Evolutionary conservation across 2,888 invertebrate species (phyloP).

Genomic region (Halictus ligatus): DNA sequence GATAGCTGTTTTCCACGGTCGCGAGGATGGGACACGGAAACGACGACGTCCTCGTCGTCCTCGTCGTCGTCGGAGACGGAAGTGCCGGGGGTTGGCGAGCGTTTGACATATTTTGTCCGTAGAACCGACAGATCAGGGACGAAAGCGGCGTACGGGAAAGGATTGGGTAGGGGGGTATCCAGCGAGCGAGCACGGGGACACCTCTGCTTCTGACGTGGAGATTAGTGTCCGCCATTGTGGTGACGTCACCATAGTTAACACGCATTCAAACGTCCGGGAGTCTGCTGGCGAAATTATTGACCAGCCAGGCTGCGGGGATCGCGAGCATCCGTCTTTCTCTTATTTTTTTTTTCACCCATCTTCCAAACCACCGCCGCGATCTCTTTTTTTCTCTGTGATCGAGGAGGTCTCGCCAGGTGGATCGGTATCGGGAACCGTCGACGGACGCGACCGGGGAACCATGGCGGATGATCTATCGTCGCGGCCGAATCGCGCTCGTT

Average conservation of each 20-base stretch:
- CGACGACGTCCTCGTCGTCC: slow-evolving; percentile 17
- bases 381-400: neutral
- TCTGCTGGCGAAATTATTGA: slow-evolving; percentile 70
- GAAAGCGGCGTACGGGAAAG: slow-evolving; percentile 67
- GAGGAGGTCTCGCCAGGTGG: neutral
- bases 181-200: slow-evolving; percentile 71
- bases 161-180: slow-evolving; percentile 57
- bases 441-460: neutral
- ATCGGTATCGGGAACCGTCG: neutral
- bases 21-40: slow-evolving; percentile 40
- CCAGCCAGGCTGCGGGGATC: slow-evolving; percentile 32
- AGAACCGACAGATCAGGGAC: slow-evolving; percentile 83
- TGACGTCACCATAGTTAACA: slow-evolving; percentile 83
- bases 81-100: slow-evolving; percentile 54
- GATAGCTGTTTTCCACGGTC: slow-evolving; percentile 36
- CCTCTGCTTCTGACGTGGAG: slow-evolving; percentile 84
- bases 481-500: slow-evolving; percentile 28
- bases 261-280: slow-evolving; percentile 78
- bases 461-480: slow-evolving; percentile 36
- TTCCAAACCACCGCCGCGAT: neutral
- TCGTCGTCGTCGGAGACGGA: neutral
- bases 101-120: slow-evolving; percentile 83
- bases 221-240: slow-evolving; percentile 85
- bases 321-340: neutral
- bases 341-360: neutral